Evolutionary conservation across 2,888 invertebrate genomes (phyloP), one percentile per base, ranked within the genome.

Genomic region (Globia sparganii): DNA sequence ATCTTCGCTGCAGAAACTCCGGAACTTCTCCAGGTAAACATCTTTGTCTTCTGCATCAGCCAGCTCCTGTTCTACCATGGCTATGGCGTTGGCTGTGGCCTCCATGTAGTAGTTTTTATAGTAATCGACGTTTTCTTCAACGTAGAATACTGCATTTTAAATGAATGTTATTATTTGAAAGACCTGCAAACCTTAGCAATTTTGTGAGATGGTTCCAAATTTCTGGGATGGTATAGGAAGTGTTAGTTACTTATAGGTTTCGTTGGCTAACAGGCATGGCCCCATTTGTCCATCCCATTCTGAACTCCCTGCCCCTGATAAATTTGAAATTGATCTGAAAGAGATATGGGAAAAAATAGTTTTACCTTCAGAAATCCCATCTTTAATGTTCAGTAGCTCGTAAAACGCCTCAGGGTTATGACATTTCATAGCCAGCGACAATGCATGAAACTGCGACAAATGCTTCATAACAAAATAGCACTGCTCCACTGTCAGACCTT

Each of bases 61-160:
- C 0, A 96, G 90, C 69, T 94, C 95, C 61, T 96, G 93, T 77
- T 94, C 95, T 5, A 98, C 98, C 97, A 98, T 98, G 25, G 96
- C 94, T 34, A 98, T 94, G 4, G 98, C 98, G 88, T 98, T 98
- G 70, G 95, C 95, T 1, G 97, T 97, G 0, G 98, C 97, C 70
- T 97, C 97, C 5, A 97, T 96, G 86, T 98, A 98, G 90, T 98
- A 98, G 77, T 97, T 97, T 82, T 97, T 97, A 90, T 98, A 98
- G 97, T 98, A 98, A 71, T 97, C 97, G 79, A 97, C 97, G 89
- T 98, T 98, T 87, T 97, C 97, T 69, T 97, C 93, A 61, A 97
- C 96, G 90, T 97, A 98, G 78, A 98, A 95, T 0, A 97, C 97
- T 95, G 88, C 1, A 91, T 91, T 74, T 64, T 8, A 75, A 72